phyloP scores from a whole-genome alignment of 2,113 vertebrate species.

The Menura novaehollandiae region DNA sequence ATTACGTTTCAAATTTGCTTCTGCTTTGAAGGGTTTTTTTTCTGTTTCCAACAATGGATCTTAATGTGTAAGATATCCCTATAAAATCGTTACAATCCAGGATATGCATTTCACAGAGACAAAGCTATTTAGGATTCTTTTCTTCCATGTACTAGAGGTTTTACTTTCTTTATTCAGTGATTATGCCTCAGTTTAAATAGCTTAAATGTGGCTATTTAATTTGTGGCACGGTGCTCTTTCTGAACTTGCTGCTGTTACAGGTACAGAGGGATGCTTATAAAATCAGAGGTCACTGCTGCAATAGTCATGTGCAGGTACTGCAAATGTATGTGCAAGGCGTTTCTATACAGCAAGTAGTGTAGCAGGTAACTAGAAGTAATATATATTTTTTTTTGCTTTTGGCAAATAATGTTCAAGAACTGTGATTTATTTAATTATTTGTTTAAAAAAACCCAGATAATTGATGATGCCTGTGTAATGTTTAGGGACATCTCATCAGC shows the following conservation, averaged over 20 bases:
- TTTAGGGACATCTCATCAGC: conserved; percentile 56
- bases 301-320: not conserved
- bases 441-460: not conserved
- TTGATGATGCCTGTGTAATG: conserved; percentile 37
- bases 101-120: not conserved
- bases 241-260: not conserved
- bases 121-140: not conserved
- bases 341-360: not conserved
- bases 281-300: not conserved
- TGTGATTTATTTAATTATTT: not conserved
- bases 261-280: not conserved
- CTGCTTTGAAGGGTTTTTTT: not conserved
- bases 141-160: not conserved
- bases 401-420: conserved; percentile 55
- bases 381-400: conserved; percentile 46
- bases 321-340: not conserved
- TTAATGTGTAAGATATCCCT: not conserved
- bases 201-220: not conserved
- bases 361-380: not conserved
- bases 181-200: not conserved
- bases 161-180: not conserved
- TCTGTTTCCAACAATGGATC: not conserved
- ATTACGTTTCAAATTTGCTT: not conserved
- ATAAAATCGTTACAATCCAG: not conserved
- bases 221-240: not conserved